phyloP scores from a whole-genome alignment of 2,113 vertebrate species.

The Macroglossus sobrinus region DNA sequence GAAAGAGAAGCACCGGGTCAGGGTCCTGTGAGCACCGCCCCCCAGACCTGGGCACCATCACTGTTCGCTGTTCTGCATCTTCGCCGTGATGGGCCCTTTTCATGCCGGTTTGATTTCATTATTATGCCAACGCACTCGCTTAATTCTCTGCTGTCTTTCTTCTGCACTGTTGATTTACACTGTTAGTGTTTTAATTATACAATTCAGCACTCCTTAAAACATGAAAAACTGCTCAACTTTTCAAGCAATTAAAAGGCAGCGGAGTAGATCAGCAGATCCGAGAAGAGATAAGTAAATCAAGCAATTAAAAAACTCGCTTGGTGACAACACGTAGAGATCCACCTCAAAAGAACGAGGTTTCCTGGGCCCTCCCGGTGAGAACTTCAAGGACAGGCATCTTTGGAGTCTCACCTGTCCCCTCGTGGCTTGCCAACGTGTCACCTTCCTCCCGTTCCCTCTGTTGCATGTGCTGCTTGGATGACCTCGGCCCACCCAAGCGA shows the following conservation, averaged over 20 bases:
- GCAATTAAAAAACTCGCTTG: constrained; percentile 80
- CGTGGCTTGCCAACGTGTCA: fast-evolving
- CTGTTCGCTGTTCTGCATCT: background rate
- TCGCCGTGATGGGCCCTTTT: constrained; percentile 42
- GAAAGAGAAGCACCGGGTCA: background rate
- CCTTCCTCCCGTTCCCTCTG: too few species aligned
- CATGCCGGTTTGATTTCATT: constrained; percentile 79
- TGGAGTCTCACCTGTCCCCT: background rate
- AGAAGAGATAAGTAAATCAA: constrained; percentile 85
- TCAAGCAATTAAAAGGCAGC: constrained; percentile 89
- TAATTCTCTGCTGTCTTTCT: constrained; percentile 88
- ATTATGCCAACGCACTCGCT: constrained; percentile 81
- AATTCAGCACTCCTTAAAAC: constrained; percentile 94
- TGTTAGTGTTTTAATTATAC: constrained; percentile 92
- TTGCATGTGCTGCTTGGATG: background rate
- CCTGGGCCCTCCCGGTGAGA: background rate
- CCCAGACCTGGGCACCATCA: background rate
- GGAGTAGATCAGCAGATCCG: constrained; percentile 87
- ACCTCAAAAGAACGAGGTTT: background rate
- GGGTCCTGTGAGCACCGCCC: background rate
- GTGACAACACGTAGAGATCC: constrained; percentile 1
- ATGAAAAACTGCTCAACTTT: constrained; percentile 90
- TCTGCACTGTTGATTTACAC: constrained; percentile 91
- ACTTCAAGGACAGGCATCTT: fast-evolving
- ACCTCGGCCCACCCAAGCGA: background rate